A percentile compares a stretch with the other conserved stretches of the same genome.
phyloP scores from a whole-genome alignment of 2,888 invertebrate species.

The Sipha maydis region DNA sequence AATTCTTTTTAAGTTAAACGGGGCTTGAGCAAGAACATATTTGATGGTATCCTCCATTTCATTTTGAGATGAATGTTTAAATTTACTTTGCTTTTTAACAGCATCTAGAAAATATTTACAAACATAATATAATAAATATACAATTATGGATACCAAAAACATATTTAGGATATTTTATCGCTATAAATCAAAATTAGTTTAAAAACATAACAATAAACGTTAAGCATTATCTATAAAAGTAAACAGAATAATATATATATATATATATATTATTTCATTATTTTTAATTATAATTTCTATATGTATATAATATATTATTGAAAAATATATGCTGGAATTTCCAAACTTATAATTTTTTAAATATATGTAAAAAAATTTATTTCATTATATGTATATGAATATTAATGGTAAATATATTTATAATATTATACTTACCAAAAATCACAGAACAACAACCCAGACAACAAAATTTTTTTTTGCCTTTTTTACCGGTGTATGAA shows the following conservation, averaged over 20 bases:
- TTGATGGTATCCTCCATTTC: no score
- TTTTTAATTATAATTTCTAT: no score
- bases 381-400: neutral
- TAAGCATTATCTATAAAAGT: no score
- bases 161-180: neutral
- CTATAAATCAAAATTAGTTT: neutral
- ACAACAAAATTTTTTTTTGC: neutral
- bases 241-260: no score
- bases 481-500: neutral
- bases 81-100: neutral
- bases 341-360: no score
- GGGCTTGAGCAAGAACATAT: constrained; percentile 5
- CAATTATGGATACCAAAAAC: no score
- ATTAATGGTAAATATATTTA: neutral
- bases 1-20: neutral
- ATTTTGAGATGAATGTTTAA: neutral
- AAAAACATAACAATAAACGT: no score
- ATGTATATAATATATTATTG: no score
- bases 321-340: no score
- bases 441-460: neutral
- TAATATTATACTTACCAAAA: neutral
- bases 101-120: constrained; percentile 1
- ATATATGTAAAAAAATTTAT: no score
- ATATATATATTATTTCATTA: no score
- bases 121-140: neutral